phyloP scores from a whole-genome alignment of 92 coral and sea anemone genomes.

The Paragorgia papillata region DNA sequence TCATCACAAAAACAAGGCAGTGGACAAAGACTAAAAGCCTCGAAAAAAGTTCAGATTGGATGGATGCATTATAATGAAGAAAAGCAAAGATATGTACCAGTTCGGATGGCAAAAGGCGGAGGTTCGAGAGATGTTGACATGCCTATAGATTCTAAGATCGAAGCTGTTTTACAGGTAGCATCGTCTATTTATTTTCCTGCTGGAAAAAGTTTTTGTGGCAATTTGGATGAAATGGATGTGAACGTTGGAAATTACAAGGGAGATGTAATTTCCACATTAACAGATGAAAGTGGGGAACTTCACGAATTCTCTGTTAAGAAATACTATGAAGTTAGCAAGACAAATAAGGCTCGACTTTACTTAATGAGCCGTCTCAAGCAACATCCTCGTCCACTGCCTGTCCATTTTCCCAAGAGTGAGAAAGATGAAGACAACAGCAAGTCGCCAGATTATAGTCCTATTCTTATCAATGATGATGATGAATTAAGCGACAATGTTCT shows the following conservation, averaged over 20 bases:
- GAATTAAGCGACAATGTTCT: conserved; percentile 2
- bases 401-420: background rate
- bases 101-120: conserved; percentile 39
- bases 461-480: conserved; percentile 39
- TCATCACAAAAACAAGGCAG: conserved; percentile 1
- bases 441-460: conserved; percentile 13
- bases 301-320: conserved; percentile 19
- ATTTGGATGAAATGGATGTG: conserved; percentile 26
- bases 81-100: conserved; percentile 29
- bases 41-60: conserved; percentile 37
- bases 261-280: conserved; percentile 10
- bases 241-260: conserved; percentile 25
- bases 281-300: conserved; percentile 10
- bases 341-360: conserved; percentile 28
- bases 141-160: conserved; percentile 26
- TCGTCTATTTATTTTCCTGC: conserved; percentile 27
- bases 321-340: conserved; percentile 14
- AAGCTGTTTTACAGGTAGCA: conserved; percentile 21
- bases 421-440: conserved; percentile 16
- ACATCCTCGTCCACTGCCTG: background rate
- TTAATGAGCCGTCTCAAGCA: conserved; percentile 19
- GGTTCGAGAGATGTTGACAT: conserved; percentile 39
- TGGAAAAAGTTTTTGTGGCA: conserved; percentile 34
- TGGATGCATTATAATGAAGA: conserved; percentile 42
- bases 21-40: background rate